These are phyloP conservation scores for Gobionotothen gibberifrons DNA, from an alignment of 2,797 vertebrate species.

Conservation along the genomic window DNA sequence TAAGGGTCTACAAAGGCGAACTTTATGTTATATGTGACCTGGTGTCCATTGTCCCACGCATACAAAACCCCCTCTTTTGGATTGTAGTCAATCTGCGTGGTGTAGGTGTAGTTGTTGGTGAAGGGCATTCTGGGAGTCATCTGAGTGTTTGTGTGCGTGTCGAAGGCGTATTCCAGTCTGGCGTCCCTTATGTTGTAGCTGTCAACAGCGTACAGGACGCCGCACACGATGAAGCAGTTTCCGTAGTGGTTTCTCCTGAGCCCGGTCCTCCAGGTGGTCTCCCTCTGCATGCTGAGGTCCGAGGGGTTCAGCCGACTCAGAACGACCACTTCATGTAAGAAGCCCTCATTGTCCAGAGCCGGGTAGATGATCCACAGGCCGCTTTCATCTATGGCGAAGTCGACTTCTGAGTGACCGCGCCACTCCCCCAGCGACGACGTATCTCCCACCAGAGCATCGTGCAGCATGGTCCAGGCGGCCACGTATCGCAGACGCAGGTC, in stretches of 20 bases:
- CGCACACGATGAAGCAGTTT: constrained; percentile 97
- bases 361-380: constrained; percentile 98
- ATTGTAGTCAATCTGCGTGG: constrained; percentile 97
- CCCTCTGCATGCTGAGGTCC: constrained; percentile 92
- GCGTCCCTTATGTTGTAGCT: constrained; percentile 91
- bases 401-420: constrained; percentile 92
- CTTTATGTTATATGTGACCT: constrained; percentile 94
- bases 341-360: constrained; percentile 92
- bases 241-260: constrained; percentile 91
- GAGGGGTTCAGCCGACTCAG: constrained; percentile 91
- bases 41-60: constrained; percentile 98
- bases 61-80: constrained; percentile 95
- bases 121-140: constrained; percentile 95
- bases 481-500: constrained; percentile 91
- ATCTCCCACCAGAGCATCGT: constrained; percentile 91
- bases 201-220: constrained; percentile 95
- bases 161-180: constrained; percentile 96
- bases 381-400: constrained; percentile 94
- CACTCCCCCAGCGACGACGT: constrained; percentile 91
- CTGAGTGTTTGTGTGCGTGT: constrained; percentile 98
- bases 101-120: constrained; percentile 93
- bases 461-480: constrained; percentile 95
- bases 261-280: constrained; percentile 96
- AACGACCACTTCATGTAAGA: constrained; percentile 92
- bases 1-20: constrained; percentile 89